Percentiles rank a stretch among this genome's conserved stretches.
Conservation (phyloP, 2,888 invertebrate species). For the Cantharis flavilabris region DNA sequence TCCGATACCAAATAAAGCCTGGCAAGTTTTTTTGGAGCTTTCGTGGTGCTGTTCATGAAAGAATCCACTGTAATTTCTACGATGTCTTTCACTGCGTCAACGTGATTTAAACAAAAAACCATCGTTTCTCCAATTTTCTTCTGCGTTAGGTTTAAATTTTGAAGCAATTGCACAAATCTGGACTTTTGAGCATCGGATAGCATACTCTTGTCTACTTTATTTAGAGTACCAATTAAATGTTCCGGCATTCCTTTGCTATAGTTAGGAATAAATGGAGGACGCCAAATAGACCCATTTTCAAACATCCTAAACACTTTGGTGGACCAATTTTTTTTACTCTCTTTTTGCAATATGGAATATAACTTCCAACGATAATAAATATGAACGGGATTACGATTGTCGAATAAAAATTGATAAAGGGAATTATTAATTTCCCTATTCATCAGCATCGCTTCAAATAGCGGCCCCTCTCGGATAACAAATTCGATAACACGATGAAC, state of each 20-base stretch:
- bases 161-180: conserved; percentile 84
- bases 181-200: conserved; percentile 81
- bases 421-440: conserved; percentile 95
- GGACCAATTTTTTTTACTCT: conserved; percentile 84
- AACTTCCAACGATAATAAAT: conserved; percentile 98
- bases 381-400: conserved; percentile 94
- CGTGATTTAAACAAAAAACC: conserved; percentile 97
- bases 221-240: conserved; percentile 72
- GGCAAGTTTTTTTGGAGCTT: conserved; percentile 84
- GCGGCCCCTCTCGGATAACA: conserved; percentile 96
- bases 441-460: conserved; percentile 99
- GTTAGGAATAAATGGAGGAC: conserved; percentile 89
- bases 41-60: conserved; percentile 68
- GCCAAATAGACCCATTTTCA: conserved; percentile 91
- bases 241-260: conserved; percentile 97
- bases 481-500: conserved; percentile 99
- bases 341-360: conserved; percentile 93
- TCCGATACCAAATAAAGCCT: conserved; percentile 94
- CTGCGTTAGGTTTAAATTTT: conserved; percentile 77
- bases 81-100: conserved; percentile 91
- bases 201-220: conserved; percentile 65
- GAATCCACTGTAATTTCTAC: conserved; percentile 88
- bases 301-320: conserved; percentile 95
- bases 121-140: conserved; percentile 86
- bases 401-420: conserved; percentile 94